Conservation (phyloP, 2,113 vertebrate species). For the Sinosuthora webbiana region DNA sequence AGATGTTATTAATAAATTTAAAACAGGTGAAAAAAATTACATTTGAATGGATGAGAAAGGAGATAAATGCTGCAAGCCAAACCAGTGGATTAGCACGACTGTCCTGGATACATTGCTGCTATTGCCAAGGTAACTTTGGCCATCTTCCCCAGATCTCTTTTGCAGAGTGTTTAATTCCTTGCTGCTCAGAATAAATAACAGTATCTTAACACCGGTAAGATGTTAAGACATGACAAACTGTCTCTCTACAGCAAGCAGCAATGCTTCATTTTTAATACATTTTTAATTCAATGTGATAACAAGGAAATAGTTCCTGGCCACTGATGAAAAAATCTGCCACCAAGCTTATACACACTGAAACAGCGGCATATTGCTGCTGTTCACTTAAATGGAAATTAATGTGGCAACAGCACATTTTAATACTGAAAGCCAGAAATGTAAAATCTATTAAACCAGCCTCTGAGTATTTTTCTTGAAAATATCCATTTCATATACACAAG, state of each 20-base stretch:
- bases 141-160: not conserved
- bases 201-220: not conserved
- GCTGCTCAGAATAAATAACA: not conserved
- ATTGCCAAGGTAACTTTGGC: not conserved
- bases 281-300: conserved; percentile 3
- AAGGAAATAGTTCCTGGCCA: not conserved
- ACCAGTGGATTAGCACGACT: rapidly evolving
- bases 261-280: not conserved
- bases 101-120: not conserved
- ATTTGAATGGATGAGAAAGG: not conserved
- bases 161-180: not conserved
- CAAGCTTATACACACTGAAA: not conserved
- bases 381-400: not conserved
- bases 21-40: not conserved
- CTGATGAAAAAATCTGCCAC: conserved; percentile 6
- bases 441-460: not conserved
- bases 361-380: not conserved
- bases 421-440: not conserved
- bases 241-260: not conserved
- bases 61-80: not conserved
- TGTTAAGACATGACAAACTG: not conserved
- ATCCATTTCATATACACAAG: not conserved
- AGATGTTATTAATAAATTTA: not conserved
- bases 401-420: not conserved
- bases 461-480: not conserved